Conservation (phyloP, 1,140 invertebrate genomes). For the Araneus ventricosus region DNA sequence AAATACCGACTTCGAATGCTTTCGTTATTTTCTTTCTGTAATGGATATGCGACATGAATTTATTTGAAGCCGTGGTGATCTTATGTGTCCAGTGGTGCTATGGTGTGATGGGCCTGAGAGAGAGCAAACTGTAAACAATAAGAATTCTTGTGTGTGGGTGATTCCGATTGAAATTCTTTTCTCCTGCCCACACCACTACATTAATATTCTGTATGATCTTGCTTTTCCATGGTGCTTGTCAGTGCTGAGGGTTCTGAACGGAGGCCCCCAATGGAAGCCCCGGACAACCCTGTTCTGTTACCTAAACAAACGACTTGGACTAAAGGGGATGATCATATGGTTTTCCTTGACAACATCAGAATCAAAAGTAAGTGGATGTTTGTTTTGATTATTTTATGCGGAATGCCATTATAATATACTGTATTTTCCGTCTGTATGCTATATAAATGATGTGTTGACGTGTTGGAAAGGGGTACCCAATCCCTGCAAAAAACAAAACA, state of each 20-base stretch:
- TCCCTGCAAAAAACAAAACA: background rate
- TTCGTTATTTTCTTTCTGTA: conserved; percentile 1
- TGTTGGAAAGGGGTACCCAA: conserved; percentile 29
- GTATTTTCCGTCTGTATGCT: background rate
- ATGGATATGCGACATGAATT: conserved; percentile 67
- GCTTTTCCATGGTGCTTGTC: conserved; percentile 76
- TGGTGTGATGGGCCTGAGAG: conserved; percentile 21
- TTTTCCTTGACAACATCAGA: conserved; percentile 87
- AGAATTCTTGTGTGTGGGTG: conserved; percentile 33
- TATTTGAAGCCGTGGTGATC: conserved; percentile 1
- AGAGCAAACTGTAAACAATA: conserved; percentile 56
- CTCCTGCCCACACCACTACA: conserved; percentile 24
- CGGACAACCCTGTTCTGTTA: conserved; percentile 79
- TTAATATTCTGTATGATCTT: conserved; percentile 55
- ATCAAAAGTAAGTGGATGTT: conserved; percentile 84
- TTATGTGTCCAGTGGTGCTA: conserved; percentile 26
- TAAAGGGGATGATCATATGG: conserved; percentile 87
- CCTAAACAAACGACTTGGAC: conserved; percentile 82
- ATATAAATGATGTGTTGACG: conserved; percentile 8
- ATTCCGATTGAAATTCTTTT: conserved; percentile 23
- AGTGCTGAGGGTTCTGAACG: conserved; percentile 64
- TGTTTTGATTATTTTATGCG: background rate
- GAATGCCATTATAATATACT: background rate
- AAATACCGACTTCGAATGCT: background rate
- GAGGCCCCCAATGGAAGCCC: conserved; percentile 76